Evolutionary conservation across 2,888 invertebrate species (phyloP).

Genomic region (Oligia strigilis): DNA sequence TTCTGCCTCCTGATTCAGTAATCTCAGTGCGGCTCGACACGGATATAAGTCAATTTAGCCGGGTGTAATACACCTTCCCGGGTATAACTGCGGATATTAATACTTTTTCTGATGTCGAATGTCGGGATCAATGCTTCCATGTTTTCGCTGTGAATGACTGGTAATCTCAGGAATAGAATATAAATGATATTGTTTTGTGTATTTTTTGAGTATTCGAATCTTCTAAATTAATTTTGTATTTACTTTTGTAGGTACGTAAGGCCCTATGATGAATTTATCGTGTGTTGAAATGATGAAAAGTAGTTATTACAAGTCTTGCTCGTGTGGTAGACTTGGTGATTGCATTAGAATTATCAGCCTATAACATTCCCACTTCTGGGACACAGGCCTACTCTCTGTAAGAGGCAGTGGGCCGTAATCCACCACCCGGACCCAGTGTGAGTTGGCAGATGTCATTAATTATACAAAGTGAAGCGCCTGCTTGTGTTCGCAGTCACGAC

Average conservation of each 20-base stretch:
- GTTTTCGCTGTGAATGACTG: conserved; percentile 28
- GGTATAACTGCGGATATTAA: conserved; percentile 68
- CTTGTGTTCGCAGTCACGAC: too few species aligned
- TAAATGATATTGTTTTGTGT: background rate
- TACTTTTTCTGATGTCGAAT: conserved; percentile 66
- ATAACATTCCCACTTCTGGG: background rate
- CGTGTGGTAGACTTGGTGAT: too few species aligned
- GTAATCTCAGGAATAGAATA: background rate
- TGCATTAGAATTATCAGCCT: background rate
- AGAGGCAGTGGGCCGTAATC: background rate
- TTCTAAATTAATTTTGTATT: background rate
- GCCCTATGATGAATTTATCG: background rate
- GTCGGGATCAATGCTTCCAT: conserved; percentile 47
- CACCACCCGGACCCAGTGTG: background rate
- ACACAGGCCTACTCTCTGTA: background rate
- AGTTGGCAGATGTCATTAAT: background rate
- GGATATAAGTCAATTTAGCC: conserved; percentile 81
- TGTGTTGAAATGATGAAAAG: background rate
- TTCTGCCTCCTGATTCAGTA: conserved; percentile 53
- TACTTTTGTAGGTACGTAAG: background rate
- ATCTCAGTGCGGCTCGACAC: conserved; percentile 74
- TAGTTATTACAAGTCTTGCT: background rate
- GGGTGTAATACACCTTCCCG: conserved; percentile 74
- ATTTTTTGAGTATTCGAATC: background rate
- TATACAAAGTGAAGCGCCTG: too few species aligned